Evolutionary conservation across 1,140 invertebrate genomes (phyloP).

Genomic region (Drosophila carrolli): DNA sequence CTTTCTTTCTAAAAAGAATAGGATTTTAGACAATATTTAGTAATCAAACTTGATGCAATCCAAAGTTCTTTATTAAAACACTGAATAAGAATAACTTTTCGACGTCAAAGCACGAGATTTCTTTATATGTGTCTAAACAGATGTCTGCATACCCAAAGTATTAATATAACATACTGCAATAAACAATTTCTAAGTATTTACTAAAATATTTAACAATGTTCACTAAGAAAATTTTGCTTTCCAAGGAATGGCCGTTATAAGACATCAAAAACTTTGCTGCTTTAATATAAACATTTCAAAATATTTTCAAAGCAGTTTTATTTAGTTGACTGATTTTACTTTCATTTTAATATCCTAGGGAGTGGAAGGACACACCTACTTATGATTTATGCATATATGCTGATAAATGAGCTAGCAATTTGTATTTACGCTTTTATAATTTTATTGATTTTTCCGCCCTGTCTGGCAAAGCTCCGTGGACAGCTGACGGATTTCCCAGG

Average conservation of each 20-base stretch:
- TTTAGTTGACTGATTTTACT: neutral
- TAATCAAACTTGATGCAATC: no score
- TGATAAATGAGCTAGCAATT: slow-evolving; percentile 51
- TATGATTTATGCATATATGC: slow-evolving; percentile 18
- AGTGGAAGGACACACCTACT: slow-evolving; percentile 1
- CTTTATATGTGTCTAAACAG: no score
- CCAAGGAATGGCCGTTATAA: neutral
- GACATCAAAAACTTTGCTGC: neutral
- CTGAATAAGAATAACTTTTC: no score
- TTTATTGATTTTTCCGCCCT: slow-evolving; percentile 77
- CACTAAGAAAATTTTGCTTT: neutral
- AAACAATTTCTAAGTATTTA: neutral
- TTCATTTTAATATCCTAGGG: neutral
- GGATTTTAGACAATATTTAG: no score
- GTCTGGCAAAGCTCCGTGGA: slow-evolving; percentile 51
- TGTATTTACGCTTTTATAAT: slow-evolving; percentile 77
- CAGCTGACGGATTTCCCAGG: slow-evolving; percentile 73
- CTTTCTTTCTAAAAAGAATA: no score
- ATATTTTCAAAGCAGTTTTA: slow-evolving; percentile 1
- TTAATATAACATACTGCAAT: no score
- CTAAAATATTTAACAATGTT: neutral
- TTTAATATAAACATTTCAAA: neutral
- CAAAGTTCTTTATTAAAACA: no score
- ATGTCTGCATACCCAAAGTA: no score
- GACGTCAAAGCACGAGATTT: no score